Percentiles rank a stretch among this genome's conserved stretches.
phyloP scores from a whole-genome alignment of 2,888 invertebrate species.

The Agonopterix subpropinquella region DNA sequence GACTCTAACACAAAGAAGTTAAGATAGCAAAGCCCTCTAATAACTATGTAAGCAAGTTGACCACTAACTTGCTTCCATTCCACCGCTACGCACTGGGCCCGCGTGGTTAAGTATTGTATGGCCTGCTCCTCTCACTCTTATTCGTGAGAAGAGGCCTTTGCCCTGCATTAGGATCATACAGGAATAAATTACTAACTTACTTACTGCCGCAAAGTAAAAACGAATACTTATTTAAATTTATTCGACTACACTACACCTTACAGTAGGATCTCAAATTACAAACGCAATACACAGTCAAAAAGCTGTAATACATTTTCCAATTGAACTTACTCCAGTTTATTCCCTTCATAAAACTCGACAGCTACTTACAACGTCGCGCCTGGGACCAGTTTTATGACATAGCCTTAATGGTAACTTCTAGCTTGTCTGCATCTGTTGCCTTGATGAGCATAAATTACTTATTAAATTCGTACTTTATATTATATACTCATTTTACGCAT shows the following conservation, averaged over 20 bases:
- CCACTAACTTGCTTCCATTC: too few relatives aligned
- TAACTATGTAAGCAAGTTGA: too few relatives aligned
- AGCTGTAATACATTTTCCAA: conserved; percentile 6
- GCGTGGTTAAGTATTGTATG: too few relatives aligned
- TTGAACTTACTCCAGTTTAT: conserved; percentile 6
- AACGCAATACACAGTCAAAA: too few relatives aligned
- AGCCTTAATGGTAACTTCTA: conserved; percentile 42
- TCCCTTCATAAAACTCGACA: conserved; percentile 12
- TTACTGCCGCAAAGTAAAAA: background rate
- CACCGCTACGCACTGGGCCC: too few relatives aligned
- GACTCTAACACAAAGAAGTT: too few relatives aligned
- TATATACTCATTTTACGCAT: conserved; percentile 28
- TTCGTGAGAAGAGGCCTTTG: too few relatives aligned
- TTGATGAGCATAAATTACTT: conserved; percentile 47
- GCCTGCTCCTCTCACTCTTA: too few relatives aligned
- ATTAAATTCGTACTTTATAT: conserved; percentile 34
- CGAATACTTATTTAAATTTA: too few relatives aligned
- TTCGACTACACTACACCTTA: too few relatives aligned
- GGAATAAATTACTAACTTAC: background rate
- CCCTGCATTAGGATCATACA: background rate
- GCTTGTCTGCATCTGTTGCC: conserved; percentile 39
- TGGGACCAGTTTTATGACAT: conserved; percentile 49
- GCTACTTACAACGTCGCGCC: conserved; percentile 33
- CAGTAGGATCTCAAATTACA: too few relatives aligned
- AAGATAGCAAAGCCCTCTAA: too few relatives aligned